Evolutionary conservation across 2,113 vertebrate species (phyloP).

Genomic region (Ammodytes dubius): DNA sequence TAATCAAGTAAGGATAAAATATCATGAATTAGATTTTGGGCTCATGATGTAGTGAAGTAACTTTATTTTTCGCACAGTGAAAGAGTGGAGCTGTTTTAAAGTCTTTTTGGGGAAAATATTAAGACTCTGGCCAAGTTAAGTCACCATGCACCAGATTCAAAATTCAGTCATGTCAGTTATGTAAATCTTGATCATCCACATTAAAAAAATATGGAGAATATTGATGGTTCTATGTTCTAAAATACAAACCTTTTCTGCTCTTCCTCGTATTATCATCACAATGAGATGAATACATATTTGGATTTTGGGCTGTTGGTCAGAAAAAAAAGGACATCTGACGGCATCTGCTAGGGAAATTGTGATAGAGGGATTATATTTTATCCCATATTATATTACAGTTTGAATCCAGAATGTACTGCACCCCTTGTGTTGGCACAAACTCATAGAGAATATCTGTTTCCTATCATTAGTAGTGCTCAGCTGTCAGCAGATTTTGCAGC

Average conservation of each 20-base stretch:
- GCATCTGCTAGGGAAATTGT: too few species aligned
- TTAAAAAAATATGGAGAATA: too few species aligned
- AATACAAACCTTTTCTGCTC: too few species aligned
- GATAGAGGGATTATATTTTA: slow-evolving; percentile 27
- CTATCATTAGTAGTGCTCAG: neutral
- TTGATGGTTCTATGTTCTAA: too few species aligned
- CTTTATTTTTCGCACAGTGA: neutral
- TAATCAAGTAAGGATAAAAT: neutral
- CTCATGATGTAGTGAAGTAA: neutral
- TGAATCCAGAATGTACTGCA: neutral
- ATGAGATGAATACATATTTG: too few species aligned
- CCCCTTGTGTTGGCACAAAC: neutral
- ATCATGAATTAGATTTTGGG: neutral
- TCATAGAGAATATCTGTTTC: neutral
- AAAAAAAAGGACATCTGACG: too few species aligned
- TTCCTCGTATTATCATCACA: too few species aligned
- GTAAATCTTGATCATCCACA: too few species aligned
- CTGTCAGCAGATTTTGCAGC: slow-evolving; percentile 19
- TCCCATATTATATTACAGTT: slow-evolving; percentile 34
- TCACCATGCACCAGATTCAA: neutral
- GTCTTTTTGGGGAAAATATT: neutral
- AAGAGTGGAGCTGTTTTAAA: neutral
- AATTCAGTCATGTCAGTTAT: neutral
- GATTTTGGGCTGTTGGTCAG: too few species aligned
- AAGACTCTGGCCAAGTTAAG: neutral